Conservation (phyloP, 92 coral and sea anemone species). For the Epizoanthus fatuus region DNA sequence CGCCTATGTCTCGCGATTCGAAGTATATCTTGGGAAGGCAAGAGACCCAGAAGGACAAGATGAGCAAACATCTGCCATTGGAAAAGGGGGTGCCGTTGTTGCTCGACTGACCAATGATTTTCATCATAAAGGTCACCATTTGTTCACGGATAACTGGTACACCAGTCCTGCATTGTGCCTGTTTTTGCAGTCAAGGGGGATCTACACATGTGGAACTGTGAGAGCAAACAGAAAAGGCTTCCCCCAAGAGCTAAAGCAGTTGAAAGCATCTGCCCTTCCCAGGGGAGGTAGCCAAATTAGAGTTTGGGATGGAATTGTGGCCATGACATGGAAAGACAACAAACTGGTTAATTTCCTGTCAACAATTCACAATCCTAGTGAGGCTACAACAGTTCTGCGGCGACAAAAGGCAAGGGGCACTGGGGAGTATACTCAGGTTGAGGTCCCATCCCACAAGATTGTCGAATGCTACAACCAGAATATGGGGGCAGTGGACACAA, state of each 20-base stretch:
- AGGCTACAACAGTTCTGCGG: slow-evolving; percentile 47
- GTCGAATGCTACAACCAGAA: slow-evolving; percentile 43
- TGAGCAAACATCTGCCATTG: slow-evolving; percentile 26
- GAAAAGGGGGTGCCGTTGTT: slow-evolving; percentile 51
- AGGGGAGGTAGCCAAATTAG: slow-evolving; percentile 39
- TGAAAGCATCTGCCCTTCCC: slow-evolving; percentile 43
- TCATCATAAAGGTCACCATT: slow-evolving; percentile 39
- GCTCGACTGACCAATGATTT: slow-evolving; percentile 17
- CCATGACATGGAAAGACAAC: slow-evolving; percentile 68
- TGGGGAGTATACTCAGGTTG: slow-evolving; percentile 47
- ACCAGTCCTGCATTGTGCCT: slow-evolving; percentile 59
- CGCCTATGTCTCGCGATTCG: slow-evolving; percentile 37
- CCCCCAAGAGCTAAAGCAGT: slow-evolving; percentile 42
- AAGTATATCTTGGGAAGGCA: slow-evolving; percentile 58
- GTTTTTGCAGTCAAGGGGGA: slow-evolving; percentile 46
- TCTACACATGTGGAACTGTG: slow-evolving; percentile 59
- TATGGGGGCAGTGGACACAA: slow-evolving; percentile 67
- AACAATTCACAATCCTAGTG: slow-evolving; percentile 50
- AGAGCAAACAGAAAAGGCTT: slow-evolving; percentile 50
- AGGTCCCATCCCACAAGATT: slow-evolving; percentile 46
- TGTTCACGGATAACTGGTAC: slow-evolving; percentile 65
- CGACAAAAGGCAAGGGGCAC: slow-evolving; percentile 18
- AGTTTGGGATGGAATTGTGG: slow-evolving; percentile 42
- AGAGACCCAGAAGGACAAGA: slow-evolving; percentile 41
- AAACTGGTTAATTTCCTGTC: slow-evolving; percentile 56